Evolutionary conservation across 1,140 invertebrate species (phyloP).

Genomic region (Lutraria rhynchaena): DNA sequence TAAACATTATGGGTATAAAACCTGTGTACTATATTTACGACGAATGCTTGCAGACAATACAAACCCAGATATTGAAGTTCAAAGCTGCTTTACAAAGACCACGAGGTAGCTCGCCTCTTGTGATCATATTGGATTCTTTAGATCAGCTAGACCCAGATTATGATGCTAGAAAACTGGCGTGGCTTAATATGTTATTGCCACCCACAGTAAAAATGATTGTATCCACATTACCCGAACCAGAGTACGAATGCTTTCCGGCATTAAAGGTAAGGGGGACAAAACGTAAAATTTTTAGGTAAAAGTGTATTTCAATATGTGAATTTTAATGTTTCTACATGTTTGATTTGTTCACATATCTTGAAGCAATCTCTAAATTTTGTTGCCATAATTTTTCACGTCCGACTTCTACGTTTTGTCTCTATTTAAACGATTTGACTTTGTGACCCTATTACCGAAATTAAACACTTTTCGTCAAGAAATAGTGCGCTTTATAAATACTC

Average conservation of each 20-base stretch:
- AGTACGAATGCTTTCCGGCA: slow-evolving; percentile 71
- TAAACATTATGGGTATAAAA: too few relatives aligned
- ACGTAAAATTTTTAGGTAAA: too few relatives aligned
- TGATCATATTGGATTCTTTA: slow-evolving; percentile 74
- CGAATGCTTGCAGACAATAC: slow-evolving; percentile 11
- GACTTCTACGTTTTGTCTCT: too few relatives aligned
- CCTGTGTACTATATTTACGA: neutral
- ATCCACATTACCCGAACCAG: slow-evolving; percentile 73
- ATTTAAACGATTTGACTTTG: too few relatives aligned
- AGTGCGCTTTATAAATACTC: too few relatives aligned
- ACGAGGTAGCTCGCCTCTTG: slow-evolving; percentile 59
- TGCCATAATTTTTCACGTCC: too few relatives aligned
- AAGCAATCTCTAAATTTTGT: too few relatives aligned
- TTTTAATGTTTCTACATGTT: too few relatives aligned
- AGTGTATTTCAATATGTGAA: too few relatives aligned
- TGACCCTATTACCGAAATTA: too few relatives aligned
- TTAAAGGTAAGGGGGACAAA: slow-evolving; percentile 70
- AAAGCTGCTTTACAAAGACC: neutral
- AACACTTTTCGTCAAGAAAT: too few relatives aligned
- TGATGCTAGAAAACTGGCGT: slow-evolving; percentile 66
- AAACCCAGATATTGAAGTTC: neutral
- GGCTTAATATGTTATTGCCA: slow-evolving; percentile 66
- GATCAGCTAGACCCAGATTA: slow-evolving; percentile 71
- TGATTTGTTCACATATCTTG: too few relatives aligned
- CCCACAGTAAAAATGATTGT: slow-evolving; percentile 87